phyloP scores from a whole-genome alignment of 2,888 invertebrate genomes.

The Pelosia muscerda region DNA sequence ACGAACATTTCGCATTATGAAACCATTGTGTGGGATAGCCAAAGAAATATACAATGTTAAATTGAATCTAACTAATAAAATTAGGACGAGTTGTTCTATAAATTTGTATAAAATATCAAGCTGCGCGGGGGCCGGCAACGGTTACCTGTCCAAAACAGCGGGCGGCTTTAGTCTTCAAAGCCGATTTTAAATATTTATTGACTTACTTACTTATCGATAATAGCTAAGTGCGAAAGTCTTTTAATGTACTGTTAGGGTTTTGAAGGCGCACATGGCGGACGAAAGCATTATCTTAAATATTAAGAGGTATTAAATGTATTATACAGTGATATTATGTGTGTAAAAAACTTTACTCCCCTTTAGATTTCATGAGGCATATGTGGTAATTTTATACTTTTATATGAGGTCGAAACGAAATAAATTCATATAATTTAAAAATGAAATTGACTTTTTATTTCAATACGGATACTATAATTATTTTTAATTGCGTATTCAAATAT shows the following conservation, averaged over 20 bases:
- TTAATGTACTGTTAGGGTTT: not conserved
- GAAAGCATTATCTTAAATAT: conserved; percentile 1
- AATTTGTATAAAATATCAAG: no score
- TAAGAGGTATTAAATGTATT: conserved; percentile 17
- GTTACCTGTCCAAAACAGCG: no score
- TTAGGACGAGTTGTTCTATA: no score
- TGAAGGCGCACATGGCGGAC: conserved; percentile 18
- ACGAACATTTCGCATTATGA: no score
- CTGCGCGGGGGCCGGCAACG: no score
- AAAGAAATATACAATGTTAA: no score
- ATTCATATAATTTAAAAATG: conserved; percentile 26
- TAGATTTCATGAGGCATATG: conserved; percentile 23
- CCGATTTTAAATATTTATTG: no score
- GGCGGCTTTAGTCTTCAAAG: no score
- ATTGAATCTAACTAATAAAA: not conserved
- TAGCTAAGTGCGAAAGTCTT: no score
- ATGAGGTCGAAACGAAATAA: conserved; percentile 44
- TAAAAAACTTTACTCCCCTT: conserved; percentile 15
- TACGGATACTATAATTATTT: not conserved
- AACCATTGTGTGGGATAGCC: no score
- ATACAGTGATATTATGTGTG: conserved; percentile 42
- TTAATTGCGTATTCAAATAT: no score
- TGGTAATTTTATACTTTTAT: conserved; percentile 46
- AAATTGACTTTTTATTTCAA: not conserved
- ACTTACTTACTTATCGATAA: no score